phyloP scores from a whole-genome alignment of 2,888 invertebrate genomes.

The Smittia sp. region DNA sequence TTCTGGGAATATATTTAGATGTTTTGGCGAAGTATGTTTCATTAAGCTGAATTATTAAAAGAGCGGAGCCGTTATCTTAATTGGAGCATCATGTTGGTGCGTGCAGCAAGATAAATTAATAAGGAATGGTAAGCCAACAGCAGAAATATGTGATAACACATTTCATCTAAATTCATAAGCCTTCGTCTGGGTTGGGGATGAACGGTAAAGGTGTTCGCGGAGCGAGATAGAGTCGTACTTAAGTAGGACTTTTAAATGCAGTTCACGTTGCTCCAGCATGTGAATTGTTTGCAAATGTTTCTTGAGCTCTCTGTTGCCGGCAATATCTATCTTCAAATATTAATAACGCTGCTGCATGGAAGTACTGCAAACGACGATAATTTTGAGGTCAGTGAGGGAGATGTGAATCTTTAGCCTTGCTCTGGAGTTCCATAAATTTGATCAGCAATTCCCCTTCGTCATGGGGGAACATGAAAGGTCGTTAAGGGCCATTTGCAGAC shows the following conservation, averaged over 20 bases:
- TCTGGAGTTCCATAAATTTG: background rate
- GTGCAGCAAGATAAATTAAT: constrained; percentile 34
- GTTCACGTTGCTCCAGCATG: constrained; percentile 23
- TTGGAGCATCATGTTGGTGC: constrained; percentile 30
- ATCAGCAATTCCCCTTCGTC: background rate
- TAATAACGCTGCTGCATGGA: constrained; percentile 32
- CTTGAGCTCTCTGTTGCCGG: background rate
- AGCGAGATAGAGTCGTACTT: background rate
- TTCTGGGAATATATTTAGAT: no score
- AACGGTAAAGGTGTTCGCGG: constrained; percentile 15
- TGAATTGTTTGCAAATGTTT: constrained; percentile 19
- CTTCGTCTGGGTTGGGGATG: background rate
- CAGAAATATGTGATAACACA: constrained; percentile 18
- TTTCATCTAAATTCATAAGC: constrained; percentile 6
- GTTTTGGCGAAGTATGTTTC: no score
- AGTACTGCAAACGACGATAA: background rate
- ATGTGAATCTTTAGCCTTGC: background rate
- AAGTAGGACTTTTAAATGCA: constrained; percentile 34
- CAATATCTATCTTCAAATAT: constrained; percentile 37
- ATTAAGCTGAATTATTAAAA: no score
- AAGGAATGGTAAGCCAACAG: background rate
- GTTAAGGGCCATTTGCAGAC: background rate
- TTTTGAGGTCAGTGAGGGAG: background rate
- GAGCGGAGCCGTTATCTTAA: constrained; percentile 28
- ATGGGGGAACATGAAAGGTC: no score